A percentile compares a stretch with the other conserved stretches of the same genome.
Evolutionary conservation across 1,140 invertebrate genomes (phyloP).

Genomic region (Zaprionus taronus): DNA sequence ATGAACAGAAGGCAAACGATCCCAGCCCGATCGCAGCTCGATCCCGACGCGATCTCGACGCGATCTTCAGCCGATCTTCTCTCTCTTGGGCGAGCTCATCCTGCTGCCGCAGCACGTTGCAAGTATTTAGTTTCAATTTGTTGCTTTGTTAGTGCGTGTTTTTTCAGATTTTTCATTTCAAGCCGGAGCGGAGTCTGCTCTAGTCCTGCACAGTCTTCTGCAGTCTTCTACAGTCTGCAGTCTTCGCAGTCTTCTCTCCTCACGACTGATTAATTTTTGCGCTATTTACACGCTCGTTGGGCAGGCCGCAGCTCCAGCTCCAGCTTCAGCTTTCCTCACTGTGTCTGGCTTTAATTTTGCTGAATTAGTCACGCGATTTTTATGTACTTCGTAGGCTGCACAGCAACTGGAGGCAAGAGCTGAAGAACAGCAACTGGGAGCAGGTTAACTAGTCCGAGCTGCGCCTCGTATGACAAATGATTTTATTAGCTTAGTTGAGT

Average conservation of each 20-base stretch:
- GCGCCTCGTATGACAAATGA: conserved; percentile 81
- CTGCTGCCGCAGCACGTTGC: conserved; percentile 52
- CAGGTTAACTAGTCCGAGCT: conserved; percentile 68
- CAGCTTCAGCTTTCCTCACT: neutral
- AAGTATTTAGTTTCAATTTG: conserved; percentile 83
- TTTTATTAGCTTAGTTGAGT: conserved; percentile 83
- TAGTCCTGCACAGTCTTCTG: conserved; percentile 3
- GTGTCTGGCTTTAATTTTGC: conserved; percentile 69
- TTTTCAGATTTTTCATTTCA: conserved; percentile 68
- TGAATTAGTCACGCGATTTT: conserved; percentile 83
- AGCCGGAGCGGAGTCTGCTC: conserved; percentile 32
- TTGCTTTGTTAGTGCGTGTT: conserved; percentile 82
- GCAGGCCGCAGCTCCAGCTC: conserved; percentile 43
- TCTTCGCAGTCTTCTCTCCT: conserved; percentile 11
- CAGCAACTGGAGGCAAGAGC: neutral
- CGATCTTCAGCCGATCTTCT: neutral
- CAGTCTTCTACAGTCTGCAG: conserved; percentile 17
- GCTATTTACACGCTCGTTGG: conserved; percentile 82
- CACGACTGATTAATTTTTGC: conserved; percentile 77
- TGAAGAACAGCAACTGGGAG: conserved; percentile 6
- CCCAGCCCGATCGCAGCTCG: conserved; percentile 15
- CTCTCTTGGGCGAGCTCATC: conserved; percentile 29
- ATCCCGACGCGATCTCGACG: neutral
- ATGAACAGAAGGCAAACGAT: conserved; percentile 70
- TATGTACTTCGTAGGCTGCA: conserved; percentile 68